Conservation (phyloP, 2,113 vertebrate species). For the Neomonachus schauinslandi region DNA sequence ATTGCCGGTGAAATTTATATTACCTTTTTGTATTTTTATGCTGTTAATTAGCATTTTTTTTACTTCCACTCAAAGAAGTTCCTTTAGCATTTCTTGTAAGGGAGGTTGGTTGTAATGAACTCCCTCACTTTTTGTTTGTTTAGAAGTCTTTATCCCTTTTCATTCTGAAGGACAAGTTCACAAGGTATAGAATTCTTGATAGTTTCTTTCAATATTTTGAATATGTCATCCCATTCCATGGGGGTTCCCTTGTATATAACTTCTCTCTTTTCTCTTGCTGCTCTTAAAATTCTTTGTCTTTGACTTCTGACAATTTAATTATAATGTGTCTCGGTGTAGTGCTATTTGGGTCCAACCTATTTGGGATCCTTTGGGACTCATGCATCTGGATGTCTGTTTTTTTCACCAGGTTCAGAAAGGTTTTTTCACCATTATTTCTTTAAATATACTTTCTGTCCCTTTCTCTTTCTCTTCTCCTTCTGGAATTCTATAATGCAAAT, state of each 20-base stretch:
- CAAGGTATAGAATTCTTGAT: neutral
- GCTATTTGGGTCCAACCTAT: no score
- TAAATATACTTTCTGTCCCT: neutral
- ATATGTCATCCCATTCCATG: neutral
- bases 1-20: neutral
- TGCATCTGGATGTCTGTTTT: no score
- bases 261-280: neutral
- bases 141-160: neutral
- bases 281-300: no score
- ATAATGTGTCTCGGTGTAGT: no score
- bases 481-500: neutral
- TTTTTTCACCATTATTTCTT: no score
- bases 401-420: no score
- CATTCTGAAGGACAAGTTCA: neutral
- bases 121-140: neutral
- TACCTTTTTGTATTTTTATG: neutral
- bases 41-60: neutral
- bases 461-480: neutral
- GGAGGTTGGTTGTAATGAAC: neutral
- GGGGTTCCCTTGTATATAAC: neutral
- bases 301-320: no score
- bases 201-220: neutral
- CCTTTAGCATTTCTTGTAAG: neutral
- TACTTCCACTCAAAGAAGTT: neutral
- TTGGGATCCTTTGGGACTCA: no score